phyloP scores from a whole-genome alignment of 2,888 invertebrate genomes.

The Watsonalla binaria region DNA sequence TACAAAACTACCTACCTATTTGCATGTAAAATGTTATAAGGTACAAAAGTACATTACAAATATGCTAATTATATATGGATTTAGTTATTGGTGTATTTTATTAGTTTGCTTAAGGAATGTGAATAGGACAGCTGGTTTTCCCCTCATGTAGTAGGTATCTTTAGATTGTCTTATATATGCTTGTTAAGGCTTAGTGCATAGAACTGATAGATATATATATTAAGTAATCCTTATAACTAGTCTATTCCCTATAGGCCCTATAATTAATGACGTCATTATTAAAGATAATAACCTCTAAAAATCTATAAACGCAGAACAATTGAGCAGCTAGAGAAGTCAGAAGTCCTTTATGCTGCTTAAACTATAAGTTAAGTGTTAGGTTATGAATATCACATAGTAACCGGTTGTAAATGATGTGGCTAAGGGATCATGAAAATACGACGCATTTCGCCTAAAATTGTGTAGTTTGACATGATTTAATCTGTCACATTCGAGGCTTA shows the following conservation, averaged over 20 bases:
- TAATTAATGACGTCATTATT: conserved; percentile 50
- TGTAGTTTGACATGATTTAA: conserved; percentile 62
- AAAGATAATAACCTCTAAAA: conserved; percentile 57
- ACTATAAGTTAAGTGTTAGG: neutral
- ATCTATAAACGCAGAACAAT: conserved; percentile 11
- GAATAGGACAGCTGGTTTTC: too few species aligned
- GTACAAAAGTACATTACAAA: too few species aligned
- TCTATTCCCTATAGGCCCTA: conserved; percentile 10
- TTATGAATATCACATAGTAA: neutral
- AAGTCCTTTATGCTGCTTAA: too few species aligned
- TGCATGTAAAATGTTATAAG: too few species aligned
- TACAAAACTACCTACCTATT: too few species aligned
- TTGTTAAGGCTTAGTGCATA: too few species aligned
- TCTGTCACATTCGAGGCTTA: conserved; percentile 71
- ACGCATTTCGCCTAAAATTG: conserved; percentile 54
- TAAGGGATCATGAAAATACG: conserved; percentile 31
- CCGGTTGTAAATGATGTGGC: neutral
- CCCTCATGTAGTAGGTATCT: too few species aligned
- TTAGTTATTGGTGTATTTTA: too few species aligned
- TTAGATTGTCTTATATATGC: too few species aligned
- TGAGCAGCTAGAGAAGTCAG: conserved; percentile 3
- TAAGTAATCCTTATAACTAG: neutral
- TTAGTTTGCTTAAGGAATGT: too few species aligned
- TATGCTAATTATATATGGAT: too few species aligned
- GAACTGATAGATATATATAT: neutral